Conservation (phyloP, 2,797 vertebrate species). For the Crocidura indochinensis region DNA sequence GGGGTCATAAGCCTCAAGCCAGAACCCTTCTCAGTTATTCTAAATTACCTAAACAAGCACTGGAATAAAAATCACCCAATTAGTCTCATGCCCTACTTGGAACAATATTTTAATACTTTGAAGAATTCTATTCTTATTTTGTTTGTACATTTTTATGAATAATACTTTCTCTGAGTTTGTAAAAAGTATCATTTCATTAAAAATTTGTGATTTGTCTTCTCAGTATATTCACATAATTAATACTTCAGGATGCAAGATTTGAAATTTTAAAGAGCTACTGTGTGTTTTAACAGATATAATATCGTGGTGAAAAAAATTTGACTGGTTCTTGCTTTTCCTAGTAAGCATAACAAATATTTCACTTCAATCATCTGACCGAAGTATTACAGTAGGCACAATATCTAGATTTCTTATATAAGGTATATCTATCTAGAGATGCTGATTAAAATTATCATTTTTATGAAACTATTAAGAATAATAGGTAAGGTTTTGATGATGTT, state of each 20-base stretch:
- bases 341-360: conserved; percentile 39
- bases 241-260: conserved; percentile 36
- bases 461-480: neutral
- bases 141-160: neutral
- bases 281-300: neutral
- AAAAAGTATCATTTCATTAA: conserved; percentile 24
- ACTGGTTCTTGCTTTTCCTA: conserved; percentile 33
- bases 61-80: conserved; percentile 60
- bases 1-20: conserved; percentile 36
- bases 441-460: conserved; percentile 26
- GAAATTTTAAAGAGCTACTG: conserved; percentile 27
- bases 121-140: conserved; percentile 44
- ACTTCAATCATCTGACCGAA: conserved; percentile 40
- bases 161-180: neutral
- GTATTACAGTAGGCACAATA: neutral
- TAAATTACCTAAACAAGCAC: conserved; percentile 57
- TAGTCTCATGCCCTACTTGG: conserved; percentile 15
- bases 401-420: conserved; percentile 18
- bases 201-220: conserved; percentile 31
- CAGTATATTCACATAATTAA: neutral
- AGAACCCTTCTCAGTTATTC: conserved; percentile 68
- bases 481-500: neutral
- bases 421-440: neutral
- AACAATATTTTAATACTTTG: neutral
- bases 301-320: neutral